Evolutionary conservation across 2,113 vertebrate species (phyloP).

Genomic region (Sigmodon hispidus): DNA sequence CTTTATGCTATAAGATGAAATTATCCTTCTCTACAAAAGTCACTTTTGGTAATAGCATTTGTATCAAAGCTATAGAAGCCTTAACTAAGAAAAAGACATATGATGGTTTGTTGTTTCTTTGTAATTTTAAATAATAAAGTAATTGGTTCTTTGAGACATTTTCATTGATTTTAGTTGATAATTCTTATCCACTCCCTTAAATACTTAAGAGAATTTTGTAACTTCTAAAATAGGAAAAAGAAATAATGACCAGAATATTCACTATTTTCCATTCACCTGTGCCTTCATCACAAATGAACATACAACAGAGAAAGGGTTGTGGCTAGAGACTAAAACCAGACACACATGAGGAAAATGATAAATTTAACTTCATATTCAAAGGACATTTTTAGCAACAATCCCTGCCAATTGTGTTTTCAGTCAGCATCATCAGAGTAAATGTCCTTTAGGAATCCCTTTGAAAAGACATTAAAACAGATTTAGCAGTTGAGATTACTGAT

Average conservation of each 20-base stretch:
- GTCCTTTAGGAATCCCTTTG: not conserved
- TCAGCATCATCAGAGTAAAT: not conserved
- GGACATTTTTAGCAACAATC: not conserved
- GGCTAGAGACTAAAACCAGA: not conserved
- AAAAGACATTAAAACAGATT: constrained; percentile 16
- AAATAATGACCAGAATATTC: not conserved
- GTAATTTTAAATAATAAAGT: not conserved
- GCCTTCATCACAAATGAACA: not conserved
- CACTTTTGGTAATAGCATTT: not conserved
- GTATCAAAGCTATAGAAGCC: not conserved
- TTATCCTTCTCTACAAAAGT: not conserved
- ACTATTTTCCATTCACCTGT: fast-evolving
- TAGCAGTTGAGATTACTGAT: not conserved
- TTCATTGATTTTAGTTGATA: not conserved
- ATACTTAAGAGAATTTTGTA: not conserved
- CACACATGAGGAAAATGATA: not conserved
- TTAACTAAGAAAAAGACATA: not conserved
- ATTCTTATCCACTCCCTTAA: not conserved
- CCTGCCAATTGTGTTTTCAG: not conserved
- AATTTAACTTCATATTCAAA: not conserved
- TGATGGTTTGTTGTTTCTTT: not conserved
- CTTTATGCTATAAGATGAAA: not conserved
- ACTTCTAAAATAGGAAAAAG: not conserved
- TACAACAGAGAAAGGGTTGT: not conserved
- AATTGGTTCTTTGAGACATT: not conserved